Percentiles rank a stretch among this genome's conserved stretches.
Evolutionary conservation across 2,113 vertebrate species (phyloP).

Genomic region (Orthochromis malagaraziensis): DNA sequence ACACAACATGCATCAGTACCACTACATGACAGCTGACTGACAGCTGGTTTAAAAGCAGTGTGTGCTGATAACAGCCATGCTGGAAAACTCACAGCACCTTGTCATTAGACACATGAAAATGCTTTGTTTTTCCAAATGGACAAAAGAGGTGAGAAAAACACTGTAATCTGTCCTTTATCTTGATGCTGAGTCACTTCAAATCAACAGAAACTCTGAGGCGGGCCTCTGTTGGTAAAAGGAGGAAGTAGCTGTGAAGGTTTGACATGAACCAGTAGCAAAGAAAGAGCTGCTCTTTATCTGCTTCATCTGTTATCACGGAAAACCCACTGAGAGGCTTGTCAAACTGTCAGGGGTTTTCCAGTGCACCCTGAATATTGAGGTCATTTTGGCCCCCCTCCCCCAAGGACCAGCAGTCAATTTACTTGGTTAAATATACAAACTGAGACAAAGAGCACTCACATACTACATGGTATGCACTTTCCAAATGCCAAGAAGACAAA

Average conservation of each 20-base stretch:
- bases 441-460: constrained; percentile 15
- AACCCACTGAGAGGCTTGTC: background rate
- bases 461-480: background rate
- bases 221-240: background rate
- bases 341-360: background rate
- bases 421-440: constrained; percentile 49
- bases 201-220: background rate
- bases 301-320: background rate
- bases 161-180: background rate
- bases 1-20: background rate
- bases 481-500: background rate
- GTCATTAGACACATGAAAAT: background rate
- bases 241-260: background rate
- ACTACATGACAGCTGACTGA: background rate
- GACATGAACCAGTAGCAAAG: constrained; percentile 8
- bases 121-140: background rate
- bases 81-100: background rate
- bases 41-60: background rate
- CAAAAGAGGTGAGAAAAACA: background rate
- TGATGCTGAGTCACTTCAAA: background rate
- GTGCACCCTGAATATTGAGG: constrained; percentile 4
- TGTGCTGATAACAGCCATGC: background rate
- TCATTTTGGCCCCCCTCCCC: background rate
- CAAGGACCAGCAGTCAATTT: constrained; percentile 6
- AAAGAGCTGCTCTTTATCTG: background rate